These are phyloP conservation scores for Drosophila melanica DNA, from an alignment of 1,140 invertebrate genomes.

Conservation along the genomic window DNA sequence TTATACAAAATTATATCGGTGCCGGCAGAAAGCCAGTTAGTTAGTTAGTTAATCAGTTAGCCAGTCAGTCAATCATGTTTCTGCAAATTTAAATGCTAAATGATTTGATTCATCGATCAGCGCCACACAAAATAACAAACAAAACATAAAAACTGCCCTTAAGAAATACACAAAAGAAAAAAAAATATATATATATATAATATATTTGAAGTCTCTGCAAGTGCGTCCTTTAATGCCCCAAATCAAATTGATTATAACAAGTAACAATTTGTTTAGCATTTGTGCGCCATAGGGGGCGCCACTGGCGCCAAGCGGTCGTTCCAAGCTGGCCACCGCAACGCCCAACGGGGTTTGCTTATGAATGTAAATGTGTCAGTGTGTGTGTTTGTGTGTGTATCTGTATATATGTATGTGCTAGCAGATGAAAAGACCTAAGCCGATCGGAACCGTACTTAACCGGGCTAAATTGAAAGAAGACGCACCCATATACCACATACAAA, in stretches of 20 bases:
- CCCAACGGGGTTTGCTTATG: slow-evolving; percentile 17
- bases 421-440: not conserved
- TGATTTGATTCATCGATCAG: slow-evolving; percentile 75
- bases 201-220: not conserved
- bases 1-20: slow-evolving; percentile 75
- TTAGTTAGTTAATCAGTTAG: slow-evolving; percentile 42
- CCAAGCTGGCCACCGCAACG: slow-evolving; percentile 72
- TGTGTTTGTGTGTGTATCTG: not conserved
- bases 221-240: slow-evolving; percentile 10
- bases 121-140: not conserved
- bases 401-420: not conserved
- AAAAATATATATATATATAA: too few relatives aligned
- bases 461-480: slow-evolving; percentile 4
- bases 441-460: slow-evolving; percentile 9
- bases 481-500: slow-evolving; percentile 29
- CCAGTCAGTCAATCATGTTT: slow-evolving; percentile 46
- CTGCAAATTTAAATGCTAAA: slow-evolving; percentile 61
- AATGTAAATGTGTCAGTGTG: not conserved
- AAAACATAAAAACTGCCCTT: not conserved
- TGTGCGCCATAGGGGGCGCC: slow-evolving; percentile 55
- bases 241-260: slow-evolving; percentile 51
- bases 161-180: too few relatives aligned
- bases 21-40: slow-evolving; percentile 61
- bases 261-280: slow-evolving; percentile 72
- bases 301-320: slow-evolving; percentile 58